phyloP scores from a whole-genome alignment of 2,113 vertebrate species.

The Odocoileus virginianus region DNA sequence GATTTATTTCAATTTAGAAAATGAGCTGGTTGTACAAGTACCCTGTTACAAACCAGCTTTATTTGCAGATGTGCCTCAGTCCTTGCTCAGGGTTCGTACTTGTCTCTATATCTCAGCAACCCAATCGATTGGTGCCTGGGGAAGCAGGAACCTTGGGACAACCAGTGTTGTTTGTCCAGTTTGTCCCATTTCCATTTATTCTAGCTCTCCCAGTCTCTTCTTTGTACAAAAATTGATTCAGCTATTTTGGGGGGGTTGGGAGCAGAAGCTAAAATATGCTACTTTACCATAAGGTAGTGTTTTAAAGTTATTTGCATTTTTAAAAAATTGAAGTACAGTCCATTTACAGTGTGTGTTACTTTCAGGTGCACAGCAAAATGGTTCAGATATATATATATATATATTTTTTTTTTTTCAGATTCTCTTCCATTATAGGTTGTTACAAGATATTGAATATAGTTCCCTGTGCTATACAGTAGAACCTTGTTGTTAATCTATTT shows the following conservation, averaged over 20 bases:
- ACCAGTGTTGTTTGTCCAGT: not conserved
- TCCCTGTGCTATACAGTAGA: not conserved
- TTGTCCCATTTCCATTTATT: not conserved
- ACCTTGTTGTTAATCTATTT: not conserved
- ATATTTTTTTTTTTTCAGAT: not conserved
- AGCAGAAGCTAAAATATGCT: not conserved
- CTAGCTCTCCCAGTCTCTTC: not conserved
- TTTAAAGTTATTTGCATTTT: not conserved
- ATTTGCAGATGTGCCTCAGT: not conserved
- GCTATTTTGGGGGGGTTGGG: not conserved
- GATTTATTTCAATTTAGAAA: not conserved
- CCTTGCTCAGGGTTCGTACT: not conserved
- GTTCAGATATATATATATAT: not conserved
- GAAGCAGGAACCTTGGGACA: not conserved
- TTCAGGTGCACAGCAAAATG: not conserved
- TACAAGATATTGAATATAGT: not conserved
- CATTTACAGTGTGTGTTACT: not conserved
- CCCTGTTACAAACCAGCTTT: not conserved
- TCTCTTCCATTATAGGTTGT: not conserved
- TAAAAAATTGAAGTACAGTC: not conserved
- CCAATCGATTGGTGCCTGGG: not conserved
- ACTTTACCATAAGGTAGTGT: not conserved
- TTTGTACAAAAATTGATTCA: slow-evolving; percentile 13
- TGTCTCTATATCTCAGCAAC: not conserved
- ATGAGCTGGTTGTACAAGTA: not conserved